Base-by-base conservation (phyloP, 2,888 invertebrate genomes). In the Ligdia adustata region DNA sequence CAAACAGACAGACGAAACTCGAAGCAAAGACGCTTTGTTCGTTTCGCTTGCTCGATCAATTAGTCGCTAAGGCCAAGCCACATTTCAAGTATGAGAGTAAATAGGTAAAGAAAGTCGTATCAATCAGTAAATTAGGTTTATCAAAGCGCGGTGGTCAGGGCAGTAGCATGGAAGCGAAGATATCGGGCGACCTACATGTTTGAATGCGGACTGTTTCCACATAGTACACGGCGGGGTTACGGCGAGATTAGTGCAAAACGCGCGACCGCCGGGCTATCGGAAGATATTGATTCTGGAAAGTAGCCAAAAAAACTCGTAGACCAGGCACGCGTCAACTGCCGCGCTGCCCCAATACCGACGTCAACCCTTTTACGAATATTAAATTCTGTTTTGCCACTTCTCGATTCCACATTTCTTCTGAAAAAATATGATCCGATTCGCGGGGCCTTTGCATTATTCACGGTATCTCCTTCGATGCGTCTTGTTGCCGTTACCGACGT, bases 361-460 rank as follows among this genome's bases (percentile, higher is more conserved):
- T 90, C 83, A 90, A 89, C 88, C 90, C 90, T 89, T 90, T 90
- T 80, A 89, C 90, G 87, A 89, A 90, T 90, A 90, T 90, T 89
- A 90, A 89, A 90, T 89, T 89, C 85, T 89, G 89, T 90, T 90
- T 89, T 89, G 88, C 87, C 87, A 88, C 86, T 89, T 90, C 79
- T 81, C 83, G 80, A 84, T 79, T 87, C 80, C 79, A 83, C 83
- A 83, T 83, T 73, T 79, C 74, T 74, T 75, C 66, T 72, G 75
- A 81, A 49, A 84, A 85, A 80, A 79, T 79, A 79, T 79, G 79
- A 84, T 85, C 75, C 73, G 79, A 80, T 80, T 75, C 76, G 72
- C 77, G 74, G 73, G 68, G 71, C 69, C 71, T 78, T 75, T 80
- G 75, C 77, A 82, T 82, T 82, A 82, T 82, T 82, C 80, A 81